phyloP scores from a whole-genome alignment of 2,888 invertebrate genomes.

The Glaucopsyche alexis region DNA sequence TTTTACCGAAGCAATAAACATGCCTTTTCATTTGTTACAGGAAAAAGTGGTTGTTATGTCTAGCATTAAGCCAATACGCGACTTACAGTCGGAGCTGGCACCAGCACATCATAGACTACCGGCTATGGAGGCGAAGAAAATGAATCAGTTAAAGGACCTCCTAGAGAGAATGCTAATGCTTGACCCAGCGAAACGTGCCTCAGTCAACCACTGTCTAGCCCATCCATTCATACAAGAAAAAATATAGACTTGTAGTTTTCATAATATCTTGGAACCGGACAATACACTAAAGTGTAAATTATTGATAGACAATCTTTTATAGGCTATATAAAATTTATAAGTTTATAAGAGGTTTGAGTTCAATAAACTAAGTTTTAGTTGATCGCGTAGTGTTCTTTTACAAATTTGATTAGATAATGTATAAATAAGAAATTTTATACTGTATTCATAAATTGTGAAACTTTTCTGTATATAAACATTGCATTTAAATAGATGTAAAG shows the following conservation, averaged over 20 bases:
- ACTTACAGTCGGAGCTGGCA: conserved; percentile 92
- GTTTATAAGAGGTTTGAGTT: not conserved
- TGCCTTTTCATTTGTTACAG: conserved; percentile 75
- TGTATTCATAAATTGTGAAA: not conserved
- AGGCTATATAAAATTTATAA: too few relatives aligned
- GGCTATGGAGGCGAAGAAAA: conserved; percentile 93
- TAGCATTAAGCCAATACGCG: conserved; percentile 91
- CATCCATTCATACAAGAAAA: conserved; percentile 98
- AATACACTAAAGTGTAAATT: not conserved
- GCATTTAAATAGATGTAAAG: not conserved
- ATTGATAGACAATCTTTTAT: not conserved
- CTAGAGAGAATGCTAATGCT: conserved; percentile 94
- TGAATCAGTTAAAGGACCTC: conserved; percentile 94
- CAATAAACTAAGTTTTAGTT: not conserved
- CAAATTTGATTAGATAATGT: not conserved
- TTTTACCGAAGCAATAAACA: not conserved
- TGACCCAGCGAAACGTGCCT: conserved; percentile 94
- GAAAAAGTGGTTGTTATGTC: conserved; percentile 98
- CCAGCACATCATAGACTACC: conserved; percentile 92
- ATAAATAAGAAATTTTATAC: not conserved
- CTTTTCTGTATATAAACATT: not conserved
- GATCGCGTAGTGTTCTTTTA: conserved; percentile 19
- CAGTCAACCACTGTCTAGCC: conserved; percentile 95
- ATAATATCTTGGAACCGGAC: not conserved
- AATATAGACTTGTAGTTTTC: conserved; percentile 64